Base-by-base conservation (phyloP, 2,113 vertebrate genomes). In the Acanthochromis polyacanthus region DNA sequence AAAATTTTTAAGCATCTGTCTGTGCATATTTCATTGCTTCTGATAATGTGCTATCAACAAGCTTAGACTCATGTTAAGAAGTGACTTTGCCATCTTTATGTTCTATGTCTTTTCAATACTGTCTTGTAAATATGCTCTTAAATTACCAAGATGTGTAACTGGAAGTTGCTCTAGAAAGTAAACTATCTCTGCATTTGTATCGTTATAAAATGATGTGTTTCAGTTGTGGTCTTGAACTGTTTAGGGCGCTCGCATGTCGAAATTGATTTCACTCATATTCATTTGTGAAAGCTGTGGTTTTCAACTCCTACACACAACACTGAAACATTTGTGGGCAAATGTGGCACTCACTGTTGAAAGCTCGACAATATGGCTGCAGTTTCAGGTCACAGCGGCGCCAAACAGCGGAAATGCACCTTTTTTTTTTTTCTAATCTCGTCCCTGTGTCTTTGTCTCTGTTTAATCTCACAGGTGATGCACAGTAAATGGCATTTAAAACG, bases 321-420 rank as follows among this genome's bases (percentile, higher is more conserved):
- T 86, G 90, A 91, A 89, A 91, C 86, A 43, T 69, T 75, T 93
- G 94, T 61, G 92, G 90, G 77, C 22, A 78, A 83, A 74, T 71
- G 75, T 87, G 73, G 48, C 14, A 40, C 62, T 79, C n/a, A 19
- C 30, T 82, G 61, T 65, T 79, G 43, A 45, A 77, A 71, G 59
- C 62, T 12, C 63, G 11, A 77, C 68, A 73, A 15, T 65, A 72
- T 65, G 25, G 22, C 75, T 81, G 36, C 73, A 72, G 82, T 91
- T 93, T 93, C 89, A 79, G 66, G 83, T 90, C 66, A 70, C 66
- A 74, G 15, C 71, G 43, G 43, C 38, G 30, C 25, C 50, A 25
- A 28, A 40, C 22, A 68, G n/a, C 19, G 4, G 53, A 79, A 79
- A 50, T 36, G 32, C 32, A 50, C 1, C 17, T 19, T 14, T 17